Conservation (phyloP, 2,888 invertebrate species). For the Phrixothrix hirtus region DNA sequence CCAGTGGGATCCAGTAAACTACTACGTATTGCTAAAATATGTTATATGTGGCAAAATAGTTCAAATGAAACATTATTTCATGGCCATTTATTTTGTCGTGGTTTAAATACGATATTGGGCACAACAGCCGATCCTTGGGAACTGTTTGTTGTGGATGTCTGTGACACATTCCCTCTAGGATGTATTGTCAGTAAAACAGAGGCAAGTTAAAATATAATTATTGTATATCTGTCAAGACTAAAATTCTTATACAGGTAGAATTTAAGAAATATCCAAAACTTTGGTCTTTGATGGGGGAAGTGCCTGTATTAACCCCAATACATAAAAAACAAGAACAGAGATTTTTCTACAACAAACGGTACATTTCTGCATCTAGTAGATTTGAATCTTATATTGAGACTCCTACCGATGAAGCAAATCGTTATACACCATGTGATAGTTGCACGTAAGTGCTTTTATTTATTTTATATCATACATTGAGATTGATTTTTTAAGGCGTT, state of each 20-base stretch:
- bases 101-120: constrained; percentile 77
- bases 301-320: constrained; percentile 56
- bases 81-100: constrained; percentile 72
- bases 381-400: constrained; percentile 62
- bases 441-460: constrained; percentile 49
- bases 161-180: constrained; percentile 68
- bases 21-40: constrained; percentile 68
- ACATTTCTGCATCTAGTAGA: constrained; percentile 60
- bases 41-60: constrained; percentile 73
- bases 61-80: constrained; percentile 68
- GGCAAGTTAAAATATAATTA: constrained; percentile 36
- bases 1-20: constrained; percentile 68
- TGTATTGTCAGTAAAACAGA: constrained; percentile 47
- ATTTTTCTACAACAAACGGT: constrained; percentile 52
- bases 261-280: constrained; percentile 58
- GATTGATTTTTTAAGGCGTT: not conserved
- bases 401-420: constrained; percentile 54
- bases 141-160: constrained; percentile 73
- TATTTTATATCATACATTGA: not conserved
- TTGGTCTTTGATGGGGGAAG: constrained; percentile 71
- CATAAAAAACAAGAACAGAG: constrained; percentile 63
- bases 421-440: constrained; percentile 62
- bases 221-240: constrained; percentile 40
- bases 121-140: constrained; percentile 77
- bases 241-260: constrained; percentile 57